A percentile compares a stretch with the other conserved stretches of the same genome.
phyloP scores from a whole-genome alignment of 1,140 invertebrate genomes.

The Panulirus ornatus region DNA sequence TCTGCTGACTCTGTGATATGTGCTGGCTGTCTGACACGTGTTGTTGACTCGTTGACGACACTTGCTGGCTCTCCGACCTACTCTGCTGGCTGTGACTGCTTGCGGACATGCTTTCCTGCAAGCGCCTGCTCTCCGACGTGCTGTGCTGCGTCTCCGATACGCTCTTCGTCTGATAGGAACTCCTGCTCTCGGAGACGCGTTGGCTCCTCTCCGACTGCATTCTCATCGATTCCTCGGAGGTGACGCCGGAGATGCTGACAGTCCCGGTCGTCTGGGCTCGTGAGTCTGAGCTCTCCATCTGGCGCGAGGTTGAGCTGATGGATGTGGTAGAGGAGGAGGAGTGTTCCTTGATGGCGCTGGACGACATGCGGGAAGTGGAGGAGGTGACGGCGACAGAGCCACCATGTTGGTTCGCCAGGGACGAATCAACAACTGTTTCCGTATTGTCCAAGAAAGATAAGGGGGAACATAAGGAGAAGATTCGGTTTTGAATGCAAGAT shows the following conservation, averaged over 20 bases:
- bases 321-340: constrained; percentile 16
- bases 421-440: constrained; percentile 8
- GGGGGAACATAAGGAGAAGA: background rate
- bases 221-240: background rate
- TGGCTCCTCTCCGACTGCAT: background rate
- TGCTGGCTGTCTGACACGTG: constrained; percentile 48
- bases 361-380: background rate
- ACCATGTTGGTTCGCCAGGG: background rate
- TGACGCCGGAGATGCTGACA: constrained; percentile 30
- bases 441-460: background rate
- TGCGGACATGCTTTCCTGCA: background rate
- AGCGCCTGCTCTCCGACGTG: background rate
- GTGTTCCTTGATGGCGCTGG: background rate
- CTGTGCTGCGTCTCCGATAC: background rate
- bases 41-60: constrained; percentile 2
- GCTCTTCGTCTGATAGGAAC: background rate
- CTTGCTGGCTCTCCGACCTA: constrained; percentile 8
- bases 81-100: constrained; percentile 29
- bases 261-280: background rate
- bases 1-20: background rate
- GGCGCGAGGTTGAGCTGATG: background rate
- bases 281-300: constrained; percentile 40
- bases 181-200: background rate
- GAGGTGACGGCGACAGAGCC: constrained; percentile 30
- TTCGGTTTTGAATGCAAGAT: background rate